Evolutionary conservation across 2,113 vertebrate genomes (phyloP).

Genomic region (Andinoacara biseriatus): DNA sequence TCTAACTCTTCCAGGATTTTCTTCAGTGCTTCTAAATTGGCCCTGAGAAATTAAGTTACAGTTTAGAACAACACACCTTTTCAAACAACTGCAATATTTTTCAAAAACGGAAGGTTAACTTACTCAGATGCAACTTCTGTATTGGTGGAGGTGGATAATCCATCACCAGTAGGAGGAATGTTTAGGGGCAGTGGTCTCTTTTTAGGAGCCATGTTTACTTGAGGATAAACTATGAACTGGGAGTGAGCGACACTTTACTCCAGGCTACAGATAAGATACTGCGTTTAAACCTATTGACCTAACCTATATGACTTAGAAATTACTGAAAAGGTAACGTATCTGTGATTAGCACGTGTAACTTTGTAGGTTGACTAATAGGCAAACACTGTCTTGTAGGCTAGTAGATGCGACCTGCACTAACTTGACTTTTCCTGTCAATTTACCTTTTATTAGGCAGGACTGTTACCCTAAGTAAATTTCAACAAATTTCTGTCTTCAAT

Average conservation of each 20-base stretch:
- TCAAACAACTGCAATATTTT: slow-evolving; percentile 2
- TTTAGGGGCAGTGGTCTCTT: slow-evolving; percentile 85
- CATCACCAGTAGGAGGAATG: slow-evolving; percentile 81
- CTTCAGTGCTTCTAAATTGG: slow-evolving; percentile 88
- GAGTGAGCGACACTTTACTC: neutral
- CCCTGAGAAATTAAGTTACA: slow-evolving; percentile 66
- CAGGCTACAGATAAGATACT: neutral
- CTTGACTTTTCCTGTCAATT: neutral
- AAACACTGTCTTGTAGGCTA: neutral
- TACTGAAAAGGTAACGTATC: neutral
- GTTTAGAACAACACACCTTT: neutral
- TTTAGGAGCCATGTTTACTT: slow-evolving; percentile 80
- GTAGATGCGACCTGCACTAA: neutral
- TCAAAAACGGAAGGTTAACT: slow-evolving; percentile 54
- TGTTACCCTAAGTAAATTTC: neutral
- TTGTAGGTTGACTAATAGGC: neutral
- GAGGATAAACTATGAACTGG: neutral
- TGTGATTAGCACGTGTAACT: neutral
- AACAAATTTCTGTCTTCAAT: neutral
- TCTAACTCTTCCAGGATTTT: slow-evolving; percentile 91
- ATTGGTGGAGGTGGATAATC: slow-evolving; percentile 68
- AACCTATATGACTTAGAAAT: neutral
- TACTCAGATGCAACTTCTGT: slow-evolving; percentile 83
- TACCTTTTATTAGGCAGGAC: neutral
- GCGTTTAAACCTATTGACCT: neutral